Evolutionary conservation across 2,113 vertebrate genomes (phyloP), one percentile per base, ranked within the genome.

Genomic region (Lepisosteus osseus): DNA sequence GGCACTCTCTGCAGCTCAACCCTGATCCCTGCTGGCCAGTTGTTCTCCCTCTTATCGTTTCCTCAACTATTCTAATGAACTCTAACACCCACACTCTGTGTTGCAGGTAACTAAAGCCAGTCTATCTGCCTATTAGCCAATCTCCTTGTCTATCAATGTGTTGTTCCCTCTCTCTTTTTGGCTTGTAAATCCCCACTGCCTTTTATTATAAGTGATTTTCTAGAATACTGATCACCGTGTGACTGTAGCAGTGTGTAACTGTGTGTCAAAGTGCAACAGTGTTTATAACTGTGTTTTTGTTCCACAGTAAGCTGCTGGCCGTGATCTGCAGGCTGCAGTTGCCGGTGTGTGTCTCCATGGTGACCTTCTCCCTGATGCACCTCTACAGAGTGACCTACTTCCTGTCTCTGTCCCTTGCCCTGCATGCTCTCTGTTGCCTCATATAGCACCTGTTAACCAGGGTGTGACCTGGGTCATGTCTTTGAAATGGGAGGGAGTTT

Each of bases 1-100:
- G 97, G 85, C 95, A 95, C 78, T 91, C 65, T 65, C 71, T 92
- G 78, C 92, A 85, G 80, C 83, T 99, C 82, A 90, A 94, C 79
- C 97, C 94, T 67, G 97, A 99, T 82, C 97, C 96, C 0, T 95
- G 90, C 65, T 95, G 95, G 91, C 87, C 84, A 68, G 84, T 94
- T 82, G 86, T 88, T 67, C 61, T 98, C 83, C 86, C 95, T 67
- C 85, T 97, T 0, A 7, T 92, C 15, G 75, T 87, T 64, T 85
- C 91, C 76, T 87, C 94, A 76, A 79, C 91, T 75, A 71, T 97
- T 83, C 92, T 99, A 61, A 93, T 96, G 79, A 95, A 97, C 85
- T 91, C 93, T 72, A 91, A 86, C 76, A 88, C 90, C 45, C 67
- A 83, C 61, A 88, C 86, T 77, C 65, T 96, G 72, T 90, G 91